Evolutionary conservation across 2,797 vertebrate species (phyloP), one percentile per base, ranked within the genome.

Genomic region (Hyperoplus lanceolatus): DNA sequence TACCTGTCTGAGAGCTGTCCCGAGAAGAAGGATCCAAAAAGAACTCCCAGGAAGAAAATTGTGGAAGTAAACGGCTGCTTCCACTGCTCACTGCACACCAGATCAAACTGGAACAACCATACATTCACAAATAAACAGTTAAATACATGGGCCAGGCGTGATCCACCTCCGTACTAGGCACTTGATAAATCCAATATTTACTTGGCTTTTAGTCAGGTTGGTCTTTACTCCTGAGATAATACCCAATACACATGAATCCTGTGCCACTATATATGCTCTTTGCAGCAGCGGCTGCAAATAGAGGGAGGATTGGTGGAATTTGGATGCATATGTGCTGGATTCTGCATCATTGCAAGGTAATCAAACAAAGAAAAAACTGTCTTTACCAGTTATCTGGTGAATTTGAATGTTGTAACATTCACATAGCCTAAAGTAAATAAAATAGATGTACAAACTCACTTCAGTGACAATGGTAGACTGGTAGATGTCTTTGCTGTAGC

Each of bases 1-100:
- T 94, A 97, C 97, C 96, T 96, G 96, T 98, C 97, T 5, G 97
- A 97, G 36, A 98, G 88, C 81, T 96, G 96, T 71, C 97, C 97
- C 0, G 95, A 96, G 80, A 97, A 9, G 80, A 98, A 96, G 16
- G 97, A 96, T 59, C 97, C 97, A 0, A 90, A 18, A 18, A 97
- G 90, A 63, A 97, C 94, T 0, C 97, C 97, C 39, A 97, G 60
- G 5, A 95, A 97, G 90, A 94, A 97, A 73, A 97, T 50, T 15
- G 97, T 96, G 46, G 95, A 88, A 49, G 96, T 97, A 68, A 98
- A 93, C 0, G 97, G 96, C 12, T 92, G 91, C 88, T 96, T 97
- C 97, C 97, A 97, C 75, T 95, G 90, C 0, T 97, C 85, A 2
- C 88, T 90, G 67, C 97, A 98, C 70, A 97, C 96, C 77, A 98